Conservation (phyloP, 2,888 invertebrate genomes). For the Adelphocoris suturalis region DNA sequence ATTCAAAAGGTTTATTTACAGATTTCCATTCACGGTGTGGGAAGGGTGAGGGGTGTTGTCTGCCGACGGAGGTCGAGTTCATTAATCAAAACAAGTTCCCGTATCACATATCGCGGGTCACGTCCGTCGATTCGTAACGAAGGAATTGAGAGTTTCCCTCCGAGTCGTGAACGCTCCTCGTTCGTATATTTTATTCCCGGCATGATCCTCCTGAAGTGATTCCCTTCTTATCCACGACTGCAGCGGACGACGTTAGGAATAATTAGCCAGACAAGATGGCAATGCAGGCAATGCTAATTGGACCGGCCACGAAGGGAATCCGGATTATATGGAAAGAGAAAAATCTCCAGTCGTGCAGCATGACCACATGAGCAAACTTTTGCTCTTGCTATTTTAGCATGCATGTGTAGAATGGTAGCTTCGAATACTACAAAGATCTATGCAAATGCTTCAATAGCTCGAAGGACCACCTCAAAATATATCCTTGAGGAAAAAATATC, state of each 20-base stretch:
- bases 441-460: no score
- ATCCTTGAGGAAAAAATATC: no score
- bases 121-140: slow-evolving; percentile 40
- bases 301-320: neutral
- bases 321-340: neutral
- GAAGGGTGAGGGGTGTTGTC: neutral
- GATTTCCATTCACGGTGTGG: neutral
- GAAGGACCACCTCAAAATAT: no score
- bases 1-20: neutral
- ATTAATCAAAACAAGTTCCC: slow-evolving; percentile 34
- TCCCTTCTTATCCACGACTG: neutral
- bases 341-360: no score
- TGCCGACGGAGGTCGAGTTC: neutral
- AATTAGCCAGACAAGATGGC: neutral
- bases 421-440: no score
- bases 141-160: slow-evolving; percentile 6
- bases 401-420: no score
- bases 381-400: no score
- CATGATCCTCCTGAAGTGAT: neutral
- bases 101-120: slow-evolving; percentile 37
- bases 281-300: neutral
- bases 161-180: neutral
- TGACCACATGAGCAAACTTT: no score
- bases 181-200: slow-evolving; percentile 25
- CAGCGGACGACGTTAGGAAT: neutral